A percentile compares a stretch with the other conserved stretches of the same genome.
Evolutionary conservation across 2,888 invertebrate genomes (phyloP).

Genomic region (Aspidiotus destructor): DNA sequence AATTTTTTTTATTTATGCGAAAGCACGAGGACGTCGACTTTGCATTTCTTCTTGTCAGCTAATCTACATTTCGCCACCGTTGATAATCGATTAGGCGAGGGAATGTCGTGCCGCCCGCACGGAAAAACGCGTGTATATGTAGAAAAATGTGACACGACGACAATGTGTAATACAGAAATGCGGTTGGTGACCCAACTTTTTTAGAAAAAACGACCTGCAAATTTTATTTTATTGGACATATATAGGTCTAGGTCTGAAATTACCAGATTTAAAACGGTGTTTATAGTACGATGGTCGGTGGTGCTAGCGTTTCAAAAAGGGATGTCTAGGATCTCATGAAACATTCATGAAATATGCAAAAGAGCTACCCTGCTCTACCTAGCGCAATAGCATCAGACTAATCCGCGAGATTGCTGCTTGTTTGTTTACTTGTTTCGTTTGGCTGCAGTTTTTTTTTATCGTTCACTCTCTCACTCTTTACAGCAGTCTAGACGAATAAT

Average conservation of each 20-base stretch:
- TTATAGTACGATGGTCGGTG: conserved; percentile 30
- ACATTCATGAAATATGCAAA: conserved; percentile 37
- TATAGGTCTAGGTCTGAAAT: conserved; percentile 34
- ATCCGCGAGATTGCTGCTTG: conserved; percentile 34
- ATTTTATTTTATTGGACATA: conserved; percentile 33
- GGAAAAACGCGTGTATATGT: background rate
- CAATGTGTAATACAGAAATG: background rate
- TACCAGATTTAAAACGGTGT: conserved; percentile 32
- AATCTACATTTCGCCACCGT: background rate
- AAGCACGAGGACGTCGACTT: background rate
- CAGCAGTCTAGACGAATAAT: conserved; percentile 31
- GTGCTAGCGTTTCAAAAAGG: conserved; percentile 26
- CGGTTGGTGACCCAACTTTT: conserved; percentile 1
- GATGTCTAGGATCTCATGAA: conserved; percentile 35
- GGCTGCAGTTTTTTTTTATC: conserved; percentile 20
- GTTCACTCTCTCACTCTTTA: conserved; percentile 16
- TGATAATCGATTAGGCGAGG: background rate
- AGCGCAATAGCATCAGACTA: conserved; percentile 35
- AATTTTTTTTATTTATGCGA: background rate
- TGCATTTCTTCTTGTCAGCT: background rate
- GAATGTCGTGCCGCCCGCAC: background rate
- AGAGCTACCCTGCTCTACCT: conserved; percentile 33
- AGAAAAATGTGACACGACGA: background rate
- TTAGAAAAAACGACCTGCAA: conserved; percentile 28
- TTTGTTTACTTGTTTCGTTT: conserved; percentile 33